phyloP scores from a whole-genome alignment of 2,797 vertebrate species.

The Basileuterus tristriatus region DNA sequence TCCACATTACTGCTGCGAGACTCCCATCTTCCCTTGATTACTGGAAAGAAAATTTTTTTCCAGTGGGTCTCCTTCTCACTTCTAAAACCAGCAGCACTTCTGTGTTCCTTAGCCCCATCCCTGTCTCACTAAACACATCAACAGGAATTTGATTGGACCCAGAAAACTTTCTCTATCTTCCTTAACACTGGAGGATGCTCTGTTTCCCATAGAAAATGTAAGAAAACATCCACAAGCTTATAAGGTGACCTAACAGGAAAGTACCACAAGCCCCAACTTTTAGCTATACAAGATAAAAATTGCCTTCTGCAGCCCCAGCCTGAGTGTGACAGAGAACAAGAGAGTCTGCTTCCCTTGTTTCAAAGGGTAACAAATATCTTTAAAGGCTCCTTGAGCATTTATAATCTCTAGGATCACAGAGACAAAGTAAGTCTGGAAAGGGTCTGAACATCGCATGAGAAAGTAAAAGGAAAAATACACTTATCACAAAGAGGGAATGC shows the following conservation, averaged over 20 bases:
- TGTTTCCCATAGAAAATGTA: background rate
- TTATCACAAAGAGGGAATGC: constrained; percentile 45
- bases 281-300: background rate
- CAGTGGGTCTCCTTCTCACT: constrained; percentile 39
- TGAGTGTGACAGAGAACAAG: background rate
- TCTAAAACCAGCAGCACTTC: constrained; percentile 6
- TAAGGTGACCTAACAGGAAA: background rate
- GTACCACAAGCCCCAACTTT: background rate
- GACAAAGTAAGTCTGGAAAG: constrained; percentile 37
- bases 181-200: background rate
- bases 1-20: constrained; percentile 37
- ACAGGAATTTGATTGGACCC: background rate
- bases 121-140: background rate
- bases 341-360: background rate
- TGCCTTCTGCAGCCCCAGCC: background rate
- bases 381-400: background rate
- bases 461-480: constrained; percentile 59
- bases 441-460: background rate
- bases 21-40: constrained; percentile 62
- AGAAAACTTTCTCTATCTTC: background rate
- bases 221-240: background rate
- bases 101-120: background rate
- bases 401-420: background rate
- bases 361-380: background rate
- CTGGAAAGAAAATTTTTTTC: constrained; percentile 35